Conservation (phyloP, 2,888 invertebrate genomes). For the Magallana nippona region DNA sequence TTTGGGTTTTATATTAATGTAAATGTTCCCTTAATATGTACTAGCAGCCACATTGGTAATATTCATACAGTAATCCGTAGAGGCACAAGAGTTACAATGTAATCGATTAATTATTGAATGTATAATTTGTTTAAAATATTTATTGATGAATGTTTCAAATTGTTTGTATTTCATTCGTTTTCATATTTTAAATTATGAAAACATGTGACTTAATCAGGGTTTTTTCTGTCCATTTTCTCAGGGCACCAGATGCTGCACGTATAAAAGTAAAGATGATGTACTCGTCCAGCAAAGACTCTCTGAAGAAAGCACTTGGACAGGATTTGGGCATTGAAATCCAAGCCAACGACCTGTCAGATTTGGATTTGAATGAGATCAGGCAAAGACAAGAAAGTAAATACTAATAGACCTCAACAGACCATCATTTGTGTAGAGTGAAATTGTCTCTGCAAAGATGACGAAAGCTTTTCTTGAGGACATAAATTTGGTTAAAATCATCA, state of each 20-base stretch:
- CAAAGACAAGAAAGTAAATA: slow-evolving; percentile 2
- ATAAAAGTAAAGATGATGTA: slow-evolving; percentile 16
- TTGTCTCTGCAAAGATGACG: not conserved
- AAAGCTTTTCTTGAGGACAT: not conserved
- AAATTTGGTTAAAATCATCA: not conserved
- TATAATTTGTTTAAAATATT: too few relatives aligned
- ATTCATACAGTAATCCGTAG: too few relatives aligned
- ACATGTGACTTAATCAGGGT: too few relatives aligned
- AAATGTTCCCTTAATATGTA: too few relatives aligned
- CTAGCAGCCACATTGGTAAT: too few relatives aligned
- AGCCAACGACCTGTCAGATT: not conserved
- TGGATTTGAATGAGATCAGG: not conserved
- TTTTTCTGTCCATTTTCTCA: not conserved
- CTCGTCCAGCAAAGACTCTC: not conserved
- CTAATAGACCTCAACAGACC: not conserved
- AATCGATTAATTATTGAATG: too few relatives aligned
- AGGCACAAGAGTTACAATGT: too few relatives aligned
- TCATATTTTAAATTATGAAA: too few relatives aligned
- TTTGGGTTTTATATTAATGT: too few relatives aligned
- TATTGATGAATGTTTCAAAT: too few relatives aligned
- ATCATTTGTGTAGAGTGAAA: slow-evolving; percentile 6
- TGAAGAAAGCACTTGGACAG: not conserved
- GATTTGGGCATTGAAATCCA: slow-evolving; percentile 10
- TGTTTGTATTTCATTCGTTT: not conserved
- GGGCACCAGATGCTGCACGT: not conserved